A percentile compares a stretch with the other conserved stretches of the same genome.
These are phyloP conservation scores for Sylvilagus floridanus DNA, from an alignment of 2,797 vertebrate species.

Conservation along the genomic window DNA sequence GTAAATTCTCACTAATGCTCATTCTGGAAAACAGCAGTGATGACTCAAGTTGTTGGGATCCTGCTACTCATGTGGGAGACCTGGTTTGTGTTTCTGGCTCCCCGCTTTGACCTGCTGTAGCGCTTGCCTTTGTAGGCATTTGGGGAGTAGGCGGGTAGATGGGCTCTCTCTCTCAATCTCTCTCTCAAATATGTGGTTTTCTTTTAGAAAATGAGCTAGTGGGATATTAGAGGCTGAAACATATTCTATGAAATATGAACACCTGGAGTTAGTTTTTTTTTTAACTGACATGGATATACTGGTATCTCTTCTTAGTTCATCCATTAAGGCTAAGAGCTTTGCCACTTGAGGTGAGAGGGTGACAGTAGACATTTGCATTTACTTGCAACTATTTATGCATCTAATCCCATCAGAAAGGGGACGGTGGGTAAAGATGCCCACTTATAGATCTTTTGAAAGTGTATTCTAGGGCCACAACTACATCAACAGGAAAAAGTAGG, in stretches of 20 bases:
- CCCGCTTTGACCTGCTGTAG: too few relatives aligned
- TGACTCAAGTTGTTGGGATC: too few relatives aligned
- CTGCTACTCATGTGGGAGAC: too few relatives aligned
- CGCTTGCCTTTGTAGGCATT: too few relatives aligned
- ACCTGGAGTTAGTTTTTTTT: neutral
- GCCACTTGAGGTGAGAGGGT: neutral
- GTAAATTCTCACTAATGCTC: too few relatives aligned
- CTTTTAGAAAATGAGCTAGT: neutral
- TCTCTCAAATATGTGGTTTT: too few relatives aligned
- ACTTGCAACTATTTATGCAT: neutral
- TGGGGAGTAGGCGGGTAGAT: too few relatives aligned
- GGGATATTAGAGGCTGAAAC: neutral
- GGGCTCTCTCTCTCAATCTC: too few relatives aligned
- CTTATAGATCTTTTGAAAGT: neutral
- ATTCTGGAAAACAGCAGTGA: too few relatives aligned
- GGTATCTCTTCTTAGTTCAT: neutral
- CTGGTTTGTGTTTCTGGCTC: too few relatives aligned
- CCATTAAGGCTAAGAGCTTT: neutral
- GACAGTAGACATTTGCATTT: conserved; percentile 15
- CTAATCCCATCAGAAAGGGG: neutral
- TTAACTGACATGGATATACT: conserved; percentile 4
- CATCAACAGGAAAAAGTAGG: neutral
- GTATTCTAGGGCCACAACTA: neutral
- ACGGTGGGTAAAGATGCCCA: neutral
- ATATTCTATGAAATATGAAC: conserved; percentile 18